Percentiles rank a stretch among this genome's conserved stretches.
These are phyloP conservation scores for Batillaria attramentaria DNA, from an alignment of 1,140 invertebrate species.

Conservation along the genomic window DNA sequence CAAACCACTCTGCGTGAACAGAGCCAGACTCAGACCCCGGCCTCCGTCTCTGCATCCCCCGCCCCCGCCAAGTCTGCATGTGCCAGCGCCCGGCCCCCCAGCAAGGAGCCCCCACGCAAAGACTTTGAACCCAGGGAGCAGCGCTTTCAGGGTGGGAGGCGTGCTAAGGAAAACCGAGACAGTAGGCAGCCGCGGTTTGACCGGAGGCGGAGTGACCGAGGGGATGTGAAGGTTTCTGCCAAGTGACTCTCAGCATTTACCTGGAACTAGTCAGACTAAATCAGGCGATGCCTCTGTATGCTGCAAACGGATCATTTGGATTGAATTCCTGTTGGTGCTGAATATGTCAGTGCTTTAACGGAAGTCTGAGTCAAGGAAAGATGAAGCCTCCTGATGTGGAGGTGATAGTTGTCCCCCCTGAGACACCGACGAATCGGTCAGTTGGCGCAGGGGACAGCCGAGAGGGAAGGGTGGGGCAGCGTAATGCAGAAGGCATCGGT, in stretches of 20 bases:
- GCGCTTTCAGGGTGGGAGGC: constrained; percentile 50
- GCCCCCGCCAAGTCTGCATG: constrained; percentile 28
- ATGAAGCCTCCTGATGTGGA: no score
- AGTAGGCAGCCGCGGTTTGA: constrained; percentile 41
- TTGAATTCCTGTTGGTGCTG: no score
- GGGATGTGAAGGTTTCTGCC: constrained; percentile 43
- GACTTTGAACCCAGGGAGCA: constrained; percentile 57
- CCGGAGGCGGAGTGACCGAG: constrained; percentile 41
- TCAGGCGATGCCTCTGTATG: no score
- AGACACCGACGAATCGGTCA: no score
- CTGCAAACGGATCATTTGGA: no score
- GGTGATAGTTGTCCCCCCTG: no score
- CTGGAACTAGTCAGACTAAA: constrained; percentile 13
- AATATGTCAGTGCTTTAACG: no score
- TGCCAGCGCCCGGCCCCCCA: constrained; percentile 26
- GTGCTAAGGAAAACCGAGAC: constrained; percentile 62
- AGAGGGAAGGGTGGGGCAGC: no score
- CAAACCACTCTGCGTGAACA: constrained; percentile 57
- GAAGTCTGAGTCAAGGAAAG: no score
- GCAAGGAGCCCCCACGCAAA: constrained; percentile 42
- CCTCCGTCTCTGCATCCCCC: constrained; percentile 31
- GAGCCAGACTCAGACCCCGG: constrained; percentile 50
- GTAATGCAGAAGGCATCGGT: no score
- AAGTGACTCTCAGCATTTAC: constrained; percentile 33
- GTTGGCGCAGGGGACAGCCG: no score